Base-by-base conservation (phyloP, 2,797 vertebrate species). In the Eulemur coronatus region DNA sequence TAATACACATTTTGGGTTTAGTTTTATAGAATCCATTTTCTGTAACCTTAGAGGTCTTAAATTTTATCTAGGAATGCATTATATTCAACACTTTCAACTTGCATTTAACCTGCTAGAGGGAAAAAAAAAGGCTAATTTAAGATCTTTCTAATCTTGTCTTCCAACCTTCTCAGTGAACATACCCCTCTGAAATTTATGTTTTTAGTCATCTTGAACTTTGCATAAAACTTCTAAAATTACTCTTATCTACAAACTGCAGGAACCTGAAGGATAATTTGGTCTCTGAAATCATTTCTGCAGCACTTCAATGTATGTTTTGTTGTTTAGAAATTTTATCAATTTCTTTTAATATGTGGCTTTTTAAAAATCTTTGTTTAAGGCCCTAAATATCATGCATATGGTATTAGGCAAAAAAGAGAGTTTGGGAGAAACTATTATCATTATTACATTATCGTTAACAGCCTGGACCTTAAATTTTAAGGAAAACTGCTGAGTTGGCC, bases 21-120 rank as follows among this genome's bases (percentile, higher is more conserved):
- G 96, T 94, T 98, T 98, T 97, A 97, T 97, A 97, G 97, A 98
- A 97, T 97, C 94, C 94, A 88, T 98, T 98, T 97, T 86, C 72
- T 38, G 84, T 95, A 97, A 98, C 96, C 97, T 98, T 92, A 91
- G 94, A 96, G 78, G 75, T 91, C 97, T 98, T 95, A 28, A 94
- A 97, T 98, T 98, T 97, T 92, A 75, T 80, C 0, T 81, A 86
- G 95, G 46, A 94, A 94, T 84, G 65, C 43, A 91, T 65, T 97
- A 92, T 90, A 87, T 55, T 61, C 70, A 0, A 46, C 59, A 46
- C 38, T 97, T 90, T 90, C 65, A 96, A 90, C 55, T 26, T 11
- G 0, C 24, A 89, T 94, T 63, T 89, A 75, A 69, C 78, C 30
- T 76, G n/a, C 38, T 94, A 15, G 86, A 86, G 46, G 20, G 0